Percentiles rank a stretch among this genome's conserved stretches.
Conservation (phyloP, 1,140 invertebrate genomes). For the Listronotus oregonensis region DNA sequence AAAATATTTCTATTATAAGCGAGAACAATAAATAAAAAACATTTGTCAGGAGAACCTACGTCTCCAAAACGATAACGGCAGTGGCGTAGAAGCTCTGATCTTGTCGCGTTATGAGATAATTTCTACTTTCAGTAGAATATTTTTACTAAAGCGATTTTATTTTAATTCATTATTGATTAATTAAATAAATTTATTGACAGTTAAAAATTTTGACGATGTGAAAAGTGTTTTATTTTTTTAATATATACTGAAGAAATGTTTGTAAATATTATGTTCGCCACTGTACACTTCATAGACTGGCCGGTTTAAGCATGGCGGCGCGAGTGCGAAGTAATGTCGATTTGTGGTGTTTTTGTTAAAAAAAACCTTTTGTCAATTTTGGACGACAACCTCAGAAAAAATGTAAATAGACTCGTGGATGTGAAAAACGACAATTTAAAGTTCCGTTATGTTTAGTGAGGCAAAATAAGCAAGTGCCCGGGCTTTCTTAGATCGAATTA, state of each 20-base stretch:
- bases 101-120: too few relatives aligned
- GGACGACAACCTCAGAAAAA: neutral
- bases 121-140: too few relatives aligned
- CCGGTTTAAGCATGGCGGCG: conserved; percentile 44
- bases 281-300: conserved; percentile 13
- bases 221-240: too few relatives aligned
- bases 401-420: conserved; percentile 5
- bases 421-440: conserved; percentile 10
- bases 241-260: neutral
- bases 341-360: conserved; percentile 34
- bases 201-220: too few relatives aligned
- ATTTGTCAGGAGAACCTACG: too few relatives aligned
- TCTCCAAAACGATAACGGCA: too few relatives aligned
- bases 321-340: conserved; percentile 37
- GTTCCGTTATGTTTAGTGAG: conserved; percentile 27
- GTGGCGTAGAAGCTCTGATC: too few relatives aligned
- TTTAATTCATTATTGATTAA: too few relatives aligned
- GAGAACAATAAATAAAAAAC: too few relatives aligned
- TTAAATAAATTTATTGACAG: too few relatives aligned
- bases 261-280: conserved; percentile 11
- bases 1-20: too few relatives aligned
- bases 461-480: conserved; percentile 36
- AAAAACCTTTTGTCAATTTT: conserved; percentile 28
- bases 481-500: conserved; percentile 39
- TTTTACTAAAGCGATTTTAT: too few relatives aligned